phyloP scores from a whole-genome alignment of 2,797 vertebrate species.

The Sternarchorhynchus goeldii region DNA sequence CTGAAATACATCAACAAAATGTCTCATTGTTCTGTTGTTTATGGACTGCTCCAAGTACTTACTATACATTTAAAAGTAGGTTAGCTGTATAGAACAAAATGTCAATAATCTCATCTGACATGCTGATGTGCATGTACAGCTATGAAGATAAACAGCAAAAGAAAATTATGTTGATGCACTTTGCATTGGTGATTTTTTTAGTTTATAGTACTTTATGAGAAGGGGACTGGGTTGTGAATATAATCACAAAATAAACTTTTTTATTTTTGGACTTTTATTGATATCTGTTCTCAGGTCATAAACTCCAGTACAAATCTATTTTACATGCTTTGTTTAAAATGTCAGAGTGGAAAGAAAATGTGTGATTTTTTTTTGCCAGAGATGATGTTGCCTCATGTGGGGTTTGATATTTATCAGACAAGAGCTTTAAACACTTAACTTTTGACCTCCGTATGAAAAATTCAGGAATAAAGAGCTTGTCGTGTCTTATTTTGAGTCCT shows the following conservation, averaged over 20 bases:
- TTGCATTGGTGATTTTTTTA: no score
- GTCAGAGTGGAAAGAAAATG: background rate
- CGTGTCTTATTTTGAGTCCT: no score
- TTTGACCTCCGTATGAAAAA: background rate
- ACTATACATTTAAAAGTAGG: slow-evolving; percentile 6
- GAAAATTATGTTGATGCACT: no score
- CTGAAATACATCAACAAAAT: no score
- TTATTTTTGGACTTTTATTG: background rate
- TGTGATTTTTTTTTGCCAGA: background rate
- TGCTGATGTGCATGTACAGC: background rate
- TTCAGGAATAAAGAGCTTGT: background rate
- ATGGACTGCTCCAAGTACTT: background rate
- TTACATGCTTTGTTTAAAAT: slow-evolving; percentile 1
- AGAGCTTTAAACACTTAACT: background rate
- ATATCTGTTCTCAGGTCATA: no score
- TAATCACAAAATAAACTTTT: no score
- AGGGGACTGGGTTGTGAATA: no score
- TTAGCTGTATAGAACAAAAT: no score
- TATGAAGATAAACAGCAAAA: no score
- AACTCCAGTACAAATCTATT: background rate
- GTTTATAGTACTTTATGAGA: no score
- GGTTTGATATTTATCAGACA: slow-evolving; percentile 3
- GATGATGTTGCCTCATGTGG: background rate
- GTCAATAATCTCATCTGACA: background rate
- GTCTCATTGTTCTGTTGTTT: no score